Evolutionary conservation across 2,797 vertebrate species (phyloP).

Genomic region (Peromyscus aztecus): DNA sequence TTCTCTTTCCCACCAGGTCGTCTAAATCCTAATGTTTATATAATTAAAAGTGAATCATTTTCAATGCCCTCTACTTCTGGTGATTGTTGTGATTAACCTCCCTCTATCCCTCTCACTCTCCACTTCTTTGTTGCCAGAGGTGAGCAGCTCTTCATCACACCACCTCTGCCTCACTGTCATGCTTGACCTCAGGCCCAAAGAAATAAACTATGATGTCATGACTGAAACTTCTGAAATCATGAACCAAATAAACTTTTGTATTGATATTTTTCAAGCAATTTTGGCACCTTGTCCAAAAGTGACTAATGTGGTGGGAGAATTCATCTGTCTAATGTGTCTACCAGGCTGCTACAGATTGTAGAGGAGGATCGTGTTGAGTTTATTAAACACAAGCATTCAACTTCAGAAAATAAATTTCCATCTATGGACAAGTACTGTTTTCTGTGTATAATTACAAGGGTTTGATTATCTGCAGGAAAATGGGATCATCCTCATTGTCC

Average conservation of each 20-base stretch:
- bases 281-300: background rate
- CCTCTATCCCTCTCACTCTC: background rate
- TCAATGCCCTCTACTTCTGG: background rate
- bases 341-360: conserved; percentile 54
- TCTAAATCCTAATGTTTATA: background rate
- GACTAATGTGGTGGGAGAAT: background rate
- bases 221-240: background rate
- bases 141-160: background rate
- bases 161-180: background rate
- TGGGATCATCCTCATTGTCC: background rate
- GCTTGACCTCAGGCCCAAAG: background rate
- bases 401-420: background rate
- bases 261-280: background rate
- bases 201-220: background rate
- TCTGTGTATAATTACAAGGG: background rate
- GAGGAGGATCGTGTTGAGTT: background rate
- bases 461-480: conserved; percentile 64
- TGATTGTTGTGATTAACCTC: conserved; percentile 13
- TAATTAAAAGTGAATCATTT: background rate
- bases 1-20: background rate
- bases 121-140: background rate
- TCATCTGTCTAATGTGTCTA: background rate
- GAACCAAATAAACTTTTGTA: background rate
- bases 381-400: background rate
- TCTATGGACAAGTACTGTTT: background rate